Evolutionary conservation across 2,113 vertebrate species (phyloP).

Genomic region (Pogonocichla stellata): DNA sequence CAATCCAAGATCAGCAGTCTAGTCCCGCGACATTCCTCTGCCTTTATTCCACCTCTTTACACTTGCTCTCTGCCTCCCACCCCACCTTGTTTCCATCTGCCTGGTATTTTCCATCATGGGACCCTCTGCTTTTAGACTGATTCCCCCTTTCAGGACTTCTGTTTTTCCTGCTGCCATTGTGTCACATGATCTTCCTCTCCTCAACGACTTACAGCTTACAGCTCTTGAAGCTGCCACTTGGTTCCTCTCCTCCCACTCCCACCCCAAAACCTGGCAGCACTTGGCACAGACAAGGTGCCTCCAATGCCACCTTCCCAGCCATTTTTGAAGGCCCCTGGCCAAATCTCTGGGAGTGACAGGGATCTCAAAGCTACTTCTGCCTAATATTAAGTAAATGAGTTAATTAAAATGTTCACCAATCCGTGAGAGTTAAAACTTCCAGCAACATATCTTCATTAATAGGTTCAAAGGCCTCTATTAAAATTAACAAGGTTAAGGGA

Average conservation of each 20-base stretch:
- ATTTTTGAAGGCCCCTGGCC: background rate
- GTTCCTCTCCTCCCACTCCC: background rate
- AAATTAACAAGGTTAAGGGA: conserved; percentile 20
- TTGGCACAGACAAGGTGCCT: background rate
- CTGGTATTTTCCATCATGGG: background rate
- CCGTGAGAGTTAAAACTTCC: background rate
- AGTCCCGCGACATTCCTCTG: background rate
- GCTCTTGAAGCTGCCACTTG: background rate
- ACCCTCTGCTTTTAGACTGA: background rate
- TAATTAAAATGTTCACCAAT: conserved; percentile 23
- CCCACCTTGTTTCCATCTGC: background rate
- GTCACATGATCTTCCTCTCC: too few species aligned
- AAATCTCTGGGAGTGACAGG: background rate
- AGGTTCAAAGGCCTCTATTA: conserved; percentile 15
- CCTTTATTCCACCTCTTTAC: background rate
- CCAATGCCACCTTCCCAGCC: background rate
- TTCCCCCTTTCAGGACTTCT: background rate
- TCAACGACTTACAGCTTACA: too few species aligned
- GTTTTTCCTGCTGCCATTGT: background rate
- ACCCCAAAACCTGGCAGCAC: background rate
- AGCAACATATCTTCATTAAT: background rate
- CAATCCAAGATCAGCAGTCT: background rate
- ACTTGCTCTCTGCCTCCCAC: background rate
- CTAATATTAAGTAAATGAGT: background rate
- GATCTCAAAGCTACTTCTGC: background rate